A percentile compares a stretch with the other conserved stretches of the same genome.
These are phyloP conservation scores for Toxonevra muliebris DNA, from an alignment of 2,888 invertebrate genomes.

Conservation along the genomic window DNA sequence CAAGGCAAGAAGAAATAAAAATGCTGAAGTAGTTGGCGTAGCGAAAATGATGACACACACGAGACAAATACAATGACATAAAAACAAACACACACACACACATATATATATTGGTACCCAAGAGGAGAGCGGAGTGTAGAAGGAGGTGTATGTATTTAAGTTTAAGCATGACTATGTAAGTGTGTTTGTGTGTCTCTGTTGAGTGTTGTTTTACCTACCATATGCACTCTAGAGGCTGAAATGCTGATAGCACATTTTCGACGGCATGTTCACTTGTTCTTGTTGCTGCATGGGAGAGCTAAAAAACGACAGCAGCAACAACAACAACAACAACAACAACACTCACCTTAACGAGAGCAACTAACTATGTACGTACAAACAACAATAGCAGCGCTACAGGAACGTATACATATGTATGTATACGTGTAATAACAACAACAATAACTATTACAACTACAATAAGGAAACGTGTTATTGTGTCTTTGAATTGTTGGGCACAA, in stretches of 20 bases:
- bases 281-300: slow-evolving; percentile 41
- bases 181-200: neutral
- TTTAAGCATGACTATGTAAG: neutral
- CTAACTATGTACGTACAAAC: neutral
- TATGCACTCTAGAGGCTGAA: neutral
- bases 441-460: slow-evolving; percentile 1
- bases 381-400: neutral
- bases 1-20: neutral
- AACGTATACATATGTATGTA: neutral
- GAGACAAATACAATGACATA: slow-evolving; percentile 18
- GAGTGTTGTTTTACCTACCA: neutral
- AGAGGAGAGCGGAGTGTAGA: too few species aligned
- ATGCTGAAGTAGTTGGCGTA: slow-evolving; percentile 8
- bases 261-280: slow-evolving; percentile 32
- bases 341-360: too few species aligned
- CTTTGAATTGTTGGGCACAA: neutral
- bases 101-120: too few species aligned
- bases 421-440: slow-evolving; percentile 7
- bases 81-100: neutral
- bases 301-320: neutral
- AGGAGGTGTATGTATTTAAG: too few species aligned
- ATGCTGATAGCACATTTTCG: slow-evolving; percentile 6
- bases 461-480: slow-evolving; percentile 11
- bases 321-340: neutral
- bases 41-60: slow-evolving; percentile 24